Evolutionary conservation across 2,888 invertebrate genomes (phyloP), one percentile per base, ranked within the genome.

Genomic region (Bombylius major): DNA sequence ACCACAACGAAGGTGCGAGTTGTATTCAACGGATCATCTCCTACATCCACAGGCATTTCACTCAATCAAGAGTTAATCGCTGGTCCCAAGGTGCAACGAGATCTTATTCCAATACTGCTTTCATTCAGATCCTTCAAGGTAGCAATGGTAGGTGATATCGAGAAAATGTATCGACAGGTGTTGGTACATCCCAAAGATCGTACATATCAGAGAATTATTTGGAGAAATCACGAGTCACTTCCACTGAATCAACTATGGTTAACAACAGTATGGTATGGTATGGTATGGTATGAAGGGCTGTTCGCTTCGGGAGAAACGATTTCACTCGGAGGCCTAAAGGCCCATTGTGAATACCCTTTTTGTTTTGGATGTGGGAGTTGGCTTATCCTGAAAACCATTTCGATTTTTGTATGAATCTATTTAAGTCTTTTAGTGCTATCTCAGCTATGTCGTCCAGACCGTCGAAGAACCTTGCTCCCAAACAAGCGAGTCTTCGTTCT

Each of bases 161-260:
- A 56, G 4, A 60, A 65, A 51, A 66, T 67, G 61, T 67, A 63
- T 52, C 59, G 62, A 0, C 63, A 65, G 54, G 61, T 68, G 5
- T 5, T 48, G 5, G 53, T 66, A 3, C 23, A 56, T 55, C 72
- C 73, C 63, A 46, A 63, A 61, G 54, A 61, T 50, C 50, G 54
- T 56, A 58, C 57, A 53, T 51, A 45, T 51, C 51, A 51, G 36
- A 51, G 46, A 50, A 46, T 50, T 42, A 9, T 54, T 9, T 54
- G 54, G 49, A 39, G 54, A 53, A 31, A 49, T 13, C 12, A 8
- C n/a, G 4, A 8, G 0, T 13, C 44, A 5, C 11, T 34, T 7
- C 8, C 5, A 1, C 5, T 53, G 1, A 46, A 53, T 14, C 32
- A 53, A n/a, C 62, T 54, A 31, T 31, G 52, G 6, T 36, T 62